A percentile compares a stretch with the other conserved stretches of the same genome.
These are phyloP conservation scores for Hippocampus abdominalis DNA, from an alignment of 2,113 vertebrate species.

Conservation along the genomic window DNA sequence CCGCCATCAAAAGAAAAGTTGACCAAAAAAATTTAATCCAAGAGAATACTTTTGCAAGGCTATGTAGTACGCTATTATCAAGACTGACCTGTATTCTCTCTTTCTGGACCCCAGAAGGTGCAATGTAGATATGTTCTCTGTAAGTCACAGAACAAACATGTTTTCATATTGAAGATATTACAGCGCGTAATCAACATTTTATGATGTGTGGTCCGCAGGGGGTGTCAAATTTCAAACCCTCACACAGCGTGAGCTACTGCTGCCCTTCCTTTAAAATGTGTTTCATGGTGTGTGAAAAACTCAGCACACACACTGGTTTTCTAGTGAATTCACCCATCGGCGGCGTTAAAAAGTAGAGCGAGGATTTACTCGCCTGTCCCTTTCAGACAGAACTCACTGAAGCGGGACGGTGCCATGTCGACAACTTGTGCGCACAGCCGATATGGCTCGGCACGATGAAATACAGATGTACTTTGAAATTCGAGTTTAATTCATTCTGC, in stretches of 20 bases:
- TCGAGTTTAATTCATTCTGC: neutral
- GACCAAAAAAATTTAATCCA: no score
- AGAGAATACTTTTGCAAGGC: neutral
- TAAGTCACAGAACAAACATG: conserved; percentile 14
- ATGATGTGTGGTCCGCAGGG: neutral
- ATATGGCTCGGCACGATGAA: neutral
- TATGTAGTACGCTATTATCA: neutral
- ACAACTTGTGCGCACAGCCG: neutral
- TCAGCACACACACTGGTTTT: neutral
- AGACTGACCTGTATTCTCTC: conserved; percentile 88
- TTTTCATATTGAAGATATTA: conserved; percentile 1
- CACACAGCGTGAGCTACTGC: neutral
- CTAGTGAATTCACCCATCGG: neutral
- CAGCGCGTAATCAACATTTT: neutral
- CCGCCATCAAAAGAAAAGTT: no score
- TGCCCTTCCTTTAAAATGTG: neutral
- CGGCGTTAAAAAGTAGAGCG: neutral
- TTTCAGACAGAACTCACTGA: neutral
- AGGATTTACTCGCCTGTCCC: neutral
- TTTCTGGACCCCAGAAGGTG: conserved; percentile 95
- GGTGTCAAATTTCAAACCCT: neutral
- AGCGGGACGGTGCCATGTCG: neutral
- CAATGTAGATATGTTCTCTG: conserved; percentile 90
- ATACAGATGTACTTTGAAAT: neutral
- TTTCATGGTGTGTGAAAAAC: neutral